Percentiles rank a stretch among this genome's conserved stretches.
Evolutionary conservation across 2,113 vertebrate species (phyloP).

Genomic region (Anhinga rufa): DNA sequence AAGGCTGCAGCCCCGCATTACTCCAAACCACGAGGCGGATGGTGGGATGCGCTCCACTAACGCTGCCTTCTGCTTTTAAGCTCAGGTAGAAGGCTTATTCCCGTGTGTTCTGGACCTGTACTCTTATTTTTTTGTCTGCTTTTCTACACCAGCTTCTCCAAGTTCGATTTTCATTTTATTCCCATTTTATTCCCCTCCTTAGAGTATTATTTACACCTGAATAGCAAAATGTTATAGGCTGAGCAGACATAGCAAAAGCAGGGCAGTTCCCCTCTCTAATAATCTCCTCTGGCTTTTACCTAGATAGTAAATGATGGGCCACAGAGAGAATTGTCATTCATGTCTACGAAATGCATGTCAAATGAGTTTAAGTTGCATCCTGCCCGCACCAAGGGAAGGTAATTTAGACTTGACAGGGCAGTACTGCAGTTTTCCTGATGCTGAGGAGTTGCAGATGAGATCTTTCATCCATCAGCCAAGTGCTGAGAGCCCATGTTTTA

Average conservation of each 20-base stretch:
- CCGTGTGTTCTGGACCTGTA: not conserved
- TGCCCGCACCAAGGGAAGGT: not conserved
- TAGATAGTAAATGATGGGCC: constrained; percentile 6
- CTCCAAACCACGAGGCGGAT: rapidly evolving
- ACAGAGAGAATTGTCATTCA: not conserved
- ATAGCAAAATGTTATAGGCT: not conserved
- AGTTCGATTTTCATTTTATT: not conserved
- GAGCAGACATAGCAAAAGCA: not conserved
- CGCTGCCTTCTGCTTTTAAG: not conserved
- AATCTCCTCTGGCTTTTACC: constrained; percentile 17
- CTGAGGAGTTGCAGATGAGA: not conserved
- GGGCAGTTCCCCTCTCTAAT: not conserved
- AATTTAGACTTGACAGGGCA: not conserved
- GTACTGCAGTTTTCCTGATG: not conserved
- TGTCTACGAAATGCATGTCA: not conserved
- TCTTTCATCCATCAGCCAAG: not conserved
- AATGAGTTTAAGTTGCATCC: constrained; percentile 11
- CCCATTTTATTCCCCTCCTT: not conserved
- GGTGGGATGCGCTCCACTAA: not conserved
- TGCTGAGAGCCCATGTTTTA: not conserved
- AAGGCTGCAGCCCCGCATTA: not conserved
- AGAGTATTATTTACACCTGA: constrained; percentile 6
- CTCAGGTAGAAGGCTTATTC: not conserved
- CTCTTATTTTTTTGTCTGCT: not conserved
- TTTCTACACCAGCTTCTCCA: not conserved